phyloP scores from a whole-genome alignment of 2,888 invertebrate species.

The Hypomecis atomaria region DNA sequence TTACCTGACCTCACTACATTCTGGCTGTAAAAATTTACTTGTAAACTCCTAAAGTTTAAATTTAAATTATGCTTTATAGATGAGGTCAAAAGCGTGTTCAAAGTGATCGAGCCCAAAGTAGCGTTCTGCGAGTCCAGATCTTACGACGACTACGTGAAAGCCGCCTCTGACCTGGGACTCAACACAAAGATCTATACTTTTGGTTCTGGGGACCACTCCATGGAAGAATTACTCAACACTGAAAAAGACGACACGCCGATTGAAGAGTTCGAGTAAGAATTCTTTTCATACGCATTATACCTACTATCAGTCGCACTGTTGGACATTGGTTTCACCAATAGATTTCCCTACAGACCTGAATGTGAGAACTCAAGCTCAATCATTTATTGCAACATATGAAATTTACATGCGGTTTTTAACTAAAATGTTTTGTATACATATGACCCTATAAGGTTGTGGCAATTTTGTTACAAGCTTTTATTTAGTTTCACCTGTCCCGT shows the following conservation, averaged over 20 bases:
- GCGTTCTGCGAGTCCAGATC: conserved; percentile 64
- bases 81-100: conserved; percentile 62
- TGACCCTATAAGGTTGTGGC: too few species aligned
- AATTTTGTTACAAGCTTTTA: too few species aligned
- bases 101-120: conserved; percentile 61
- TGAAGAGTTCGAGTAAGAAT: conserved; percentile 61
- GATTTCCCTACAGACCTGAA: too few species aligned
- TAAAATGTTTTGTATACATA: too few species aligned
- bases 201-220: conserved; percentile 56
- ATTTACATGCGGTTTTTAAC: too few species aligned
- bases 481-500: too few species aligned
- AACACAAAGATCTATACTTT: conserved; percentile 60
- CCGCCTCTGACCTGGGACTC: conserved; percentile 52
- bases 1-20: too few species aligned
- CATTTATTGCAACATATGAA: too few species aligned
- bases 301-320: too few species aligned
- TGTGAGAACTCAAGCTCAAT: too few species aligned
- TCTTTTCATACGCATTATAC: background rate
- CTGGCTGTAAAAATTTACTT: too few species aligned
- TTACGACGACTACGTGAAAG: conserved; percentile 48
- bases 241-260: conserved; percentile 47
- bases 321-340: background rate
- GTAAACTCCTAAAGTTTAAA: too few species aligned
- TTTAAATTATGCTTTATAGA: conserved; percentile 55
- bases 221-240: conserved; percentile 55